Evolutionary conservation across 2,113 vertebrate species (phyloP).

Genomic region (Hippopotamus amphibius): DNA sequence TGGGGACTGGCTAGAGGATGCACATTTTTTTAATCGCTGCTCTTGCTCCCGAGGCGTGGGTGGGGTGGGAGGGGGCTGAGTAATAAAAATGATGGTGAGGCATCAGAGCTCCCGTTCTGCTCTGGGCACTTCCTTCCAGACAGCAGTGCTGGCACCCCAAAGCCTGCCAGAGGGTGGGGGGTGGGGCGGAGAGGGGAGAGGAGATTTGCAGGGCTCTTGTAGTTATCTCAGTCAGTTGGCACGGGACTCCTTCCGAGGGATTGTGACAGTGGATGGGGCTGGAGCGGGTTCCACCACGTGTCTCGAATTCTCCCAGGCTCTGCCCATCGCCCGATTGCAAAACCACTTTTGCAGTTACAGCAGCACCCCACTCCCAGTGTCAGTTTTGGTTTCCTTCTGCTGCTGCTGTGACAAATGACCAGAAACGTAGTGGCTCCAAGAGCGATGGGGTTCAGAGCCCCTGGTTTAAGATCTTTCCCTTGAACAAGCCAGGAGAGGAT

Average conservation of each 20-base stretch:
- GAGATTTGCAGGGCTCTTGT: rapidly evolving
- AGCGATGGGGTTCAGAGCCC: too few species aligned
- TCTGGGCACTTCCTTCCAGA: background rate
- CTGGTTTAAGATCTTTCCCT: background rate
- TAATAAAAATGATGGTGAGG: too few species aligned
- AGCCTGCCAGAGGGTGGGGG: background rate
- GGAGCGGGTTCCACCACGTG: rapidly evolving
- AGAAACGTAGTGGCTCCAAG: background rate
- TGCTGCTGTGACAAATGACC: background rate
- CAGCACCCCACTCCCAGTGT: rapidly evolving
- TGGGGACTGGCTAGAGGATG: too few species aligned
- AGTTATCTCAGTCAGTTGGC: background rate
- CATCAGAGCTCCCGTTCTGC: background rate
- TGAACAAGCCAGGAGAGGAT: background rate
- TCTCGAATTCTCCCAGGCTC: background rate
- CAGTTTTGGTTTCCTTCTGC: background rate
- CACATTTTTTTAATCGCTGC: rapidly evolving
- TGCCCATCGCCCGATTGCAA: background rate
- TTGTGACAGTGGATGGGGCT: background rate
- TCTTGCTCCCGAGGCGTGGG: background rate
- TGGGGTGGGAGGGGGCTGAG: background rate
- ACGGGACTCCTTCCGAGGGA: background rate
- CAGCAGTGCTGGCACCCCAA: background rate
- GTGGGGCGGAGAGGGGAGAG: background rate
- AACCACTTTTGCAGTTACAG: rapidly evolving